Base-by-base conservation (phyloP, 1,140 invertebrate species). In the Andricus grossulariae region DNA sequence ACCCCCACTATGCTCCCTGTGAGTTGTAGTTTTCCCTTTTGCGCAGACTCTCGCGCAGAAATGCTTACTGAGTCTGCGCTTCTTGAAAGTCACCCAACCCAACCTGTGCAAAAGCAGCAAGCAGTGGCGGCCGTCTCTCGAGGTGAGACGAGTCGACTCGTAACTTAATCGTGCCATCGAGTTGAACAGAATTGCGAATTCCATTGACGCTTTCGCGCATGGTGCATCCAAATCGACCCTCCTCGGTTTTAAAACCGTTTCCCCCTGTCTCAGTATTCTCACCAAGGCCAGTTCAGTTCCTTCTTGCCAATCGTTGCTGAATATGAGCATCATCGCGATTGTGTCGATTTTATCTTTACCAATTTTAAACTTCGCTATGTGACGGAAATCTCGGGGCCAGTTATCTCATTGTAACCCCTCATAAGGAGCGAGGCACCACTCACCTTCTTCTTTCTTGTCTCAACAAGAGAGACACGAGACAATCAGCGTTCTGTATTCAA, bases 51-150 rank as follows among this genome's bases (percentile, higher is more conserved):
- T 32, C 32, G 60, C 60, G 60, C 60, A 66, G 32, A 45, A 39
- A 32, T 16, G 25, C 2, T 66, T 10, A 66, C 3, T 7, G 60
- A 32, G 60, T n/a, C 13, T 66, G 60, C 60, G 60, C 21, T 32
- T 15, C 32, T 66, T 66, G 60, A 66, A 66, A 39, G 60, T 25
- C 15, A 66, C 25, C 25, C 60, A 66, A 32, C 25, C 25, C 39
- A 66, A 66, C 60, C 60, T 66, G 60, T 15, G 2, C 12, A 39
- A 66, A 39, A 66, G 39, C 25, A n/a, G 32, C 73, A 49, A 57
- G 73, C 51, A 74, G 73, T 74, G 73, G 73, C 73, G 73, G 73
- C 73, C 73, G 73, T 74, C 50, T 74, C 73, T 39, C 55, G 72
- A 73, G 51, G 72, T n/a, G 16, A 52, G 72, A 12, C 50, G 50